phyloP scores from a whole-genome alignment of 2,797 vertebrate genomes.

The Scomberomorus guttatus region DNA sequence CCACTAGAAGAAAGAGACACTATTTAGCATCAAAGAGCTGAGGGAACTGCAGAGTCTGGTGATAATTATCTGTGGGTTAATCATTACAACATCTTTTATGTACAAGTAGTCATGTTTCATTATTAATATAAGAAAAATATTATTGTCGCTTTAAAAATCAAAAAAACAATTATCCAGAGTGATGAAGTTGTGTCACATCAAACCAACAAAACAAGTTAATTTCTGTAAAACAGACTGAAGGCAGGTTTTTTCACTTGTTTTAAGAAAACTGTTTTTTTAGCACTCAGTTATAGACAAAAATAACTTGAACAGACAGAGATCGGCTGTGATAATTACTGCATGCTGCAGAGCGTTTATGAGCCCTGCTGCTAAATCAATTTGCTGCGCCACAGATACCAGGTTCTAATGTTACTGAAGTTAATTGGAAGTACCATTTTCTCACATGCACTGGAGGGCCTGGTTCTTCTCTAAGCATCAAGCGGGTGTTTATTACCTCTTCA shows the following conservation, averaged over 20 bases:
- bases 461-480: background rate
- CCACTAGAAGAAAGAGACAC: background rate
- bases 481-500: background rate
- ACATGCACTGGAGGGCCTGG: constrained; percentile 6
- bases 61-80: background rate
- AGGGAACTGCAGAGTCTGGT: background rate
- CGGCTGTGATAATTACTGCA: constrained; percentile 34
- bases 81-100: background rate
- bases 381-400: constrained; percentile 38
- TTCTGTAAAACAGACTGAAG: background rate
- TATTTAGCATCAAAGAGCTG: too few species aligned
- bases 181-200: background rate
- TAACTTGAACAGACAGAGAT: constrained; percentile 26
- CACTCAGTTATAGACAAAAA: constrained; percentile 17
- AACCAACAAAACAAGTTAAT: background rate
- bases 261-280: background rate
- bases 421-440: constrained; percentile 46
- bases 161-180: background rate
- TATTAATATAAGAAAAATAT: too few species aligned
- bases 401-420: constrained; percentile 50
- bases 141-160: too few species aligned
- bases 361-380: constrained; percentile 55
- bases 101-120: too few species aligned
- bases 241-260: background rate
- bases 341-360: constrained; percentile 45